Conservation (phyloP, 2,888 invertebrate species). For the Geotrupes spiniger region DNA sequence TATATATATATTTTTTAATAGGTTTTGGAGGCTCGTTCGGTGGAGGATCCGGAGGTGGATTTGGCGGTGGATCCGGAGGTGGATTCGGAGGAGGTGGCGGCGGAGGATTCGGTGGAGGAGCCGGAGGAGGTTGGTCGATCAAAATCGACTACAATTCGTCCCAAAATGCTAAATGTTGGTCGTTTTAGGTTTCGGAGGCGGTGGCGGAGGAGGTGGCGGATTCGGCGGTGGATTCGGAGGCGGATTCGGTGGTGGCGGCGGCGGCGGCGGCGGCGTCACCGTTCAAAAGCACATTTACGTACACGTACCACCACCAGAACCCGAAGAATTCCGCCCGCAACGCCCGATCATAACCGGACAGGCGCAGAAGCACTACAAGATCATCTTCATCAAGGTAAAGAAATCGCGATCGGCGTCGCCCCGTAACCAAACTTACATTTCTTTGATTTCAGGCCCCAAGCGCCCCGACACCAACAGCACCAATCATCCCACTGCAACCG, state of each 20-base stretch:
- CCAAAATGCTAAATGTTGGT: background rate
- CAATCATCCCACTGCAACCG: constrained; percentile 74
- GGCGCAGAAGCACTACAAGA: constrained; percentile 86
- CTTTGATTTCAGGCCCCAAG: constrained; percentile 64
- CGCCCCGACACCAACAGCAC: constrained; percentile 76
- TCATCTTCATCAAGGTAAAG: constrained; percentile 79
- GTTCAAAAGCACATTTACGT: constrained; percentile 85
- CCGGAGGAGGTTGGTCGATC: constrained; percentile 18
- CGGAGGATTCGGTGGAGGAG: constrained; percentile 25
- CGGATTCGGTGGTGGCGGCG: constrained; percentile 54
- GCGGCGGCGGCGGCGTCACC: constrained; percentile 57
- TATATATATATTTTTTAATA: too few species aligned
- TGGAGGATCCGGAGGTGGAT: constrained; percentile 31
- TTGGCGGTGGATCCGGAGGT: constrained; percentile 24
- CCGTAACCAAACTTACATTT: background rate
- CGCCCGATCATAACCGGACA: constrained; percentile 68
- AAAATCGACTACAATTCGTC: background rate
- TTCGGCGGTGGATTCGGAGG: constrained; percentile 44
- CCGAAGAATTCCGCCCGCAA: constrained; percentile 65
- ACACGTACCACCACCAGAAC: constrained; percentile 86
- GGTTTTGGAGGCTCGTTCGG: too few species aligned
- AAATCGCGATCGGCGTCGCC: too few species aligned
- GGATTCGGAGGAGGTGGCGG: constrained; percentile 25
- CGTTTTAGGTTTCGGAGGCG: constrained; percentile 30
- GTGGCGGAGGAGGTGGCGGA: constrained; percentile 32